Evolutionary conservation across 2,113 vertebrate genomes (phyloP).

Genomic region (Tursiops truncatus): DNA sequence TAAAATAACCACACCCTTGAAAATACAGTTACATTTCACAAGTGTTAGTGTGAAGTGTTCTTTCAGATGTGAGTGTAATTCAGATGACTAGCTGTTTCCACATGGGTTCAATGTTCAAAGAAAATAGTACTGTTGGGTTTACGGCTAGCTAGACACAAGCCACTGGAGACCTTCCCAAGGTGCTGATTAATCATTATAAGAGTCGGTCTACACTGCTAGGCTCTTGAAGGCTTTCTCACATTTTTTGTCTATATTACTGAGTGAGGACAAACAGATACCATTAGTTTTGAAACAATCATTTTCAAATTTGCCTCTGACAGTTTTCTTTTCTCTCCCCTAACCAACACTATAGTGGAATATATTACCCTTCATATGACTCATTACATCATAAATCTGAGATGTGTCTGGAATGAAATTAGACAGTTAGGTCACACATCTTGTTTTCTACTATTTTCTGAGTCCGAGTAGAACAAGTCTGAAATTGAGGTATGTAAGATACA

Average conservation of each 20-base stretch:
- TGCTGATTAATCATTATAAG: background rate
- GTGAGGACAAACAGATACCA: background rate
- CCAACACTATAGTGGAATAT: background rate
- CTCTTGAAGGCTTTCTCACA: background rate
- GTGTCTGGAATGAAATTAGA: background rate
- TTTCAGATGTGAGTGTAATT: background rate
- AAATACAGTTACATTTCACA: background rate
- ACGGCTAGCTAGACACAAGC: background rate
- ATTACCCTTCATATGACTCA: background rate
- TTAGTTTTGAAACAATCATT: background rate
- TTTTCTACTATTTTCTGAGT: slow-evolving; percentile 75
- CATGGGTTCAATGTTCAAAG: background rate
- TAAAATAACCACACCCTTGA: background rate
- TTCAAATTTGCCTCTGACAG: background rate
- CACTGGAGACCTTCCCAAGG: background rate
- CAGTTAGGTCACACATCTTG: slow-evolving; percentile 70
- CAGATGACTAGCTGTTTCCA: background rate
- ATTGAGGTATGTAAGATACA: slow-evolving; percentile 92
- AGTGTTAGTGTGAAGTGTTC: background rate
- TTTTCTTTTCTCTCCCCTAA: background rate
- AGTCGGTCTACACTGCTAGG: background rate
- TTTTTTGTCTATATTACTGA: background rate
- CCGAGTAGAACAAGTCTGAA: slow-evolving; percentile 82
- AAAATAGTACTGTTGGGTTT: background rate
- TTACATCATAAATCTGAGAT: background rate